Conservation (phyloP, 2,888 invertebrate genomes). For the Dryococelus australis region DNA sequence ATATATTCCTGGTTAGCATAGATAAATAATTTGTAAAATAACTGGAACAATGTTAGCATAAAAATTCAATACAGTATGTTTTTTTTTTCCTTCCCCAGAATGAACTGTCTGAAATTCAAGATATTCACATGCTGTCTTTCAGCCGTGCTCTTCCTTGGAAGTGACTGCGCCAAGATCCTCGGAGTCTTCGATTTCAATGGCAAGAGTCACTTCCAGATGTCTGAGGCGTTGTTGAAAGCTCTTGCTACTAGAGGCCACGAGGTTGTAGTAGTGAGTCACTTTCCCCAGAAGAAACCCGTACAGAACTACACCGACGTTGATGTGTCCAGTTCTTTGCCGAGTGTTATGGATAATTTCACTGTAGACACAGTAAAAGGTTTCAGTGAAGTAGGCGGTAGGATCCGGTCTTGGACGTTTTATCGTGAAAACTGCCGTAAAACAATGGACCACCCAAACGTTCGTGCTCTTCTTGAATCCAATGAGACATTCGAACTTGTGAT, state of each 20-base stretch:
- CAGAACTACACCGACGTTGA: conserved; percentile 55
- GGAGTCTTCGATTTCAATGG: conserved; percentile 56
- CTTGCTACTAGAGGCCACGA: conserved; percentile 63
- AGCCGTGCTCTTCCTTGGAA: too few relatives aligned
- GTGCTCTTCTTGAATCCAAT: conserved; percentile 20
- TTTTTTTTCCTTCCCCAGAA: too few relatives aligned
- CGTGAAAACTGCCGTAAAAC: background rate
- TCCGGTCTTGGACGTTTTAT: conserved; percentile 4
- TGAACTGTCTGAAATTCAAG: too few relatives aligned
- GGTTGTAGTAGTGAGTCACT: conserved; percentile 61
- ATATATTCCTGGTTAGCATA: too few relatives aligned
- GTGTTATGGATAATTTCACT: conserved; percentile 25
- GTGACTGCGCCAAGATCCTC: conserved; percentile 56
- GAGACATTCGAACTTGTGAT: conserved; percentile 50
- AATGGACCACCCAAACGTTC: conserved; percentile 18
- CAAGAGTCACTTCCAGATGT: conserved; percentile 60
- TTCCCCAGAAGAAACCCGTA: conserved; percentile 56
- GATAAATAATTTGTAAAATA: too few relatives aligned
- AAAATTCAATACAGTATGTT: too few relatives aligned
- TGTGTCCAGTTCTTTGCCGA: conserved; percentile 22
- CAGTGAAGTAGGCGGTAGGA: background rate
- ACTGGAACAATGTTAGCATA: too few relatives aligned
- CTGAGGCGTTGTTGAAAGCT: conserved; percentile 59
- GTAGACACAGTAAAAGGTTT: background rate
- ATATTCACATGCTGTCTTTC: too few relatives aligned